Conservation (phyloP, 2,797 vertebrate genomes). For the Poeciliopsis infans region DNA sequence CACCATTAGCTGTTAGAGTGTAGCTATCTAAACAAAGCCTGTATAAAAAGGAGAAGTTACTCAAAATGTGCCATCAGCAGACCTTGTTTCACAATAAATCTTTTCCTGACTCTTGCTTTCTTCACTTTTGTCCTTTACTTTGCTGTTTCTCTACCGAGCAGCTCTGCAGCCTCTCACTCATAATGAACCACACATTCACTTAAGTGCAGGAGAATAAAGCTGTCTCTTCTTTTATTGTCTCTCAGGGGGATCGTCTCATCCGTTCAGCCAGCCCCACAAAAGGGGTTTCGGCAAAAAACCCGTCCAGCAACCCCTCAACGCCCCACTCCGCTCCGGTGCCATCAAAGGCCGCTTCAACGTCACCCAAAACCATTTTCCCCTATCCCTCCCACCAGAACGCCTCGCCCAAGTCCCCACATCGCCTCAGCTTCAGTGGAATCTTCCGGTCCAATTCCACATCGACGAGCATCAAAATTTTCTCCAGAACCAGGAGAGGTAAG, state of each 20-base stretch:
- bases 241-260: slow-evolving; percentile 84
- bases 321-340: slow-evolving; percentile 86
- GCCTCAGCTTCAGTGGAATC: slow-evolving; percentile 95
- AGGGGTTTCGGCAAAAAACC: slow-evolving; percentile 81
- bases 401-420: slow-evolving; percentile 93
- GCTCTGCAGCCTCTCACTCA: slow-evolving; percentile 14
- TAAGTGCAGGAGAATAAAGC: slow-evolving; percentile 21
- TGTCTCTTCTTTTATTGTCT: slow-evolving; percentile 35
- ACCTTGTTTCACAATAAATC: slow-evolving; percentile 48
- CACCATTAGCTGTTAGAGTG: slow-evolving; percentile 9
- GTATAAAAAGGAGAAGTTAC: slow-evolving; percentile 58
- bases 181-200: slow-evolving; percentile 2
- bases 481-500: slow-evolving; percentile 95
- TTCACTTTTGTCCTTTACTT: not conserved
- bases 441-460: slow-evolving; percentile 92
- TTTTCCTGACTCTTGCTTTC: slow-evolving; percentile 4
- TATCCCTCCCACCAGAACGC: slow-evolving; percentile 88
- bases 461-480: slow-evolving; percentile 93
- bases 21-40: slow-evolving; percentile 18
- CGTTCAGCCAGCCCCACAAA: slow-evolving; percentile 85
- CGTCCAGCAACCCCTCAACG: slow-evolving; percentile 79
- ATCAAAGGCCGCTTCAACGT: slow-evolving; percentile 83
- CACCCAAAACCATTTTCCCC: slow-evolving; percentile 91
- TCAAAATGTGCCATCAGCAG: slow-evolving; percentile 27
- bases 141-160: not conserved